A percentile compares a stretch with the other conserved stretches of the same genome.
phyloP scores from a whole-genome alignment of 2,888 invertebrate species.

The Brachylomia viminalis region DNA sequence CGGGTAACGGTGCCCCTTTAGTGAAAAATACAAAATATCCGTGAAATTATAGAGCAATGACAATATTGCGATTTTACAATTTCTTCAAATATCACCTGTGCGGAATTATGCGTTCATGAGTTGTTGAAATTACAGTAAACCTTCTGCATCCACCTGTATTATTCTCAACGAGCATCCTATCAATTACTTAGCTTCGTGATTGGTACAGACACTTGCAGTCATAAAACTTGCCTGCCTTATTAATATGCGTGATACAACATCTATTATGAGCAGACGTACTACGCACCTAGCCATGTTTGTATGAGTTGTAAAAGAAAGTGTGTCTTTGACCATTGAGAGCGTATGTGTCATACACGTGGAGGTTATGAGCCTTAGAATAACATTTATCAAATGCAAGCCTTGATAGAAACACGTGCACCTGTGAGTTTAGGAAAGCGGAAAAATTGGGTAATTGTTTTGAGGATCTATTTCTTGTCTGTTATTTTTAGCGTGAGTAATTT shows the following conservation, averaged over 20 bases:
- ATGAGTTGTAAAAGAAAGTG: constrained; percentile 58
- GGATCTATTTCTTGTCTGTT: neutral
- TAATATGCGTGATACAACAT: constrained; percentile 57
- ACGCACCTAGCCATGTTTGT: constrained; percentile 50
- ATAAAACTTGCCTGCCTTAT: constrained; percentile 55
- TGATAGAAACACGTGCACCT: neutral
- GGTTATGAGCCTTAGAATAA: constrained; percentile 25
- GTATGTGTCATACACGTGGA: constrained; percentile 29
- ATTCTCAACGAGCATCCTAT: constrained; percentile 46
- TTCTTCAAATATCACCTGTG: neutral
- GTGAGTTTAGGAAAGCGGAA: neutral
- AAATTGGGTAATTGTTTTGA: neutral
- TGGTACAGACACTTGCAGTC: constrained; percentile 49
- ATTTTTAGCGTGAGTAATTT: neutral
- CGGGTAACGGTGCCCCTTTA: no score
- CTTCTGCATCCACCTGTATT: constrained; percentile 27
- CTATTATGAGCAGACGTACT: constrained; percentile 53
- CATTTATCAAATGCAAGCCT: neutral
- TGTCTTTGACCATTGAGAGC: constrained; percentile 35
- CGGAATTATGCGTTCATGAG: neutral
- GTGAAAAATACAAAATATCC: neutral
- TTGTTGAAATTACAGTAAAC: neutral
- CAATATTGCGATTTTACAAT: neutral
- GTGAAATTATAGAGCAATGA: neutral
- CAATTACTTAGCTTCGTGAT: constrained; percentile 65